Conservation (phyloP, 1,140 invertebrate genomes). For the Theocolax elegans region DNA sequence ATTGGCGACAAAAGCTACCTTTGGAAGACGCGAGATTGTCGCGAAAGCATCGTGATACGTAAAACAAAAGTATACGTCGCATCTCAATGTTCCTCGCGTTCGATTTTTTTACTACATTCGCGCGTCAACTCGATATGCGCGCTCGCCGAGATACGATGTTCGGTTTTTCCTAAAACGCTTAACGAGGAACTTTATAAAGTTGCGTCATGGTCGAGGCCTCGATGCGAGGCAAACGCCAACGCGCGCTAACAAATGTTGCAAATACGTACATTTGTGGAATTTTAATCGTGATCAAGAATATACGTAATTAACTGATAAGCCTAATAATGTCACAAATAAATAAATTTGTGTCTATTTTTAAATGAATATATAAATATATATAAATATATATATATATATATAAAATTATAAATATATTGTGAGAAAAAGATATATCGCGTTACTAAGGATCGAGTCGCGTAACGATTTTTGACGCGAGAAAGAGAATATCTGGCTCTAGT, state of each 20-base stretch:
- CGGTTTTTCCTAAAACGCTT: not conserved
- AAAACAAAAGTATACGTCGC: constrained; percentile 33
- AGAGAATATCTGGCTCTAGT: constrained; percentile 18
- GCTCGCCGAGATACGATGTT: not conserved
- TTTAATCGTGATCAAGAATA: constrained; percentile 66
- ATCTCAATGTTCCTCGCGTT: constrained; percentile 37
- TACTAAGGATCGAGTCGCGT: not conserved
- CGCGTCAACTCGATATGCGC: not conserved
- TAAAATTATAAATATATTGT: not conserved
- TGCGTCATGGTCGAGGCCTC: constrained; percentile 8
- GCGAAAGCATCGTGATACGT: constrained; percentile 24
- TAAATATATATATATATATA: not conserved
- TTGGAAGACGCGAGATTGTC: constrained; percentile 10
- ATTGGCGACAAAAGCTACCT: constrained; percentile 13
- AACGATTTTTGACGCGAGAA: not conserved
- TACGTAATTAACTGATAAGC: constrained; percentile 63
- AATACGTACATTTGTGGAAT: constrained; percentile 47
- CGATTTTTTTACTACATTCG: constrained; percentile 13
- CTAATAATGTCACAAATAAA: constrained; percentile 60
- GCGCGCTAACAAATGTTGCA: constrained; percentile 36
- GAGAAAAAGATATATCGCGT: too few relatives aligned
- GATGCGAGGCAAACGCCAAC: not conserved
- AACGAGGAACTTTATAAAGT: constrained; percentile 18
- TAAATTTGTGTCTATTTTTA: constrained; percentile 67
- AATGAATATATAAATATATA: constrained; percentile 47